A percentile compares a stretch with the other conserved stretches of the same genome.
Evolutionary conservation across 2,888 invertebrate species (phyloP).

Genomic region (Morpho helenor): DNA sequence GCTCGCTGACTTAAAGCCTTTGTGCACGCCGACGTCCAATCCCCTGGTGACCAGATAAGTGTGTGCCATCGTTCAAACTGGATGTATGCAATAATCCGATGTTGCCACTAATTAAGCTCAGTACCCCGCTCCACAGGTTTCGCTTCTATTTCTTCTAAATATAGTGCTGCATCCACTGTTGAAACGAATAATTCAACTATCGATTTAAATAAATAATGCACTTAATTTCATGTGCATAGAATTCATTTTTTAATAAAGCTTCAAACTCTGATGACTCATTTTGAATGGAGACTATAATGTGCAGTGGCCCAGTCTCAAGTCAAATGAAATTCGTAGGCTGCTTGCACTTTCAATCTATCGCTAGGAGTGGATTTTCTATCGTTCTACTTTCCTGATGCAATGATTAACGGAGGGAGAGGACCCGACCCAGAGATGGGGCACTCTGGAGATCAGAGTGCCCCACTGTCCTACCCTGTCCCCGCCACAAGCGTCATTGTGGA

Average conservation of each 20-base stretch:
- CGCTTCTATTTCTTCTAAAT: constrained; percentile 66
- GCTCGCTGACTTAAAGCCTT: constrained; percentile 12
- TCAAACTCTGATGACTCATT: constrained; percentile 25
- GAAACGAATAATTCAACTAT: constrained; percentile 32
- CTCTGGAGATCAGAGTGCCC: no score
- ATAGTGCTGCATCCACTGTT: constrained; percentile 43
- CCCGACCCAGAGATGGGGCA: no score
- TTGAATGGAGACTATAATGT: constrained; percentile 23
- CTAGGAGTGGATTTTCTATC: constrained; percentile 32
- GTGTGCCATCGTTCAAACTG: constrained; percentile 38
- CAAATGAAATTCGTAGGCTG: constrained; percentile 63
- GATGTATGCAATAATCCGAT: constrained; percentile 50
- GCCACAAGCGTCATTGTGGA: no score
- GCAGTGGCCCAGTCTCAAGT: constrained; percentile 64
- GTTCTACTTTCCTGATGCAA: constrained; percentile 27
- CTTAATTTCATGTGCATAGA: constrained; percentile 20
- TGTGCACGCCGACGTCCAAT: constrained; percentile 20
- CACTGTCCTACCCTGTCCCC: no score
- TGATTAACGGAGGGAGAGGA: no score
- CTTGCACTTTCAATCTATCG: constrained; percentile 64
- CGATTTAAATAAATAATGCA: background rate
- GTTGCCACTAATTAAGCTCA: constrained; percentile 54
- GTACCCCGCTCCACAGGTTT: constrained; percentile 67
- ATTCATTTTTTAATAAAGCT: constrained; percentile 28
- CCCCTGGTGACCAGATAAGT: constrained; percentile 36